Conservation (phyloP, 2,113 vertebrate species). For the Cyprinus carpio region DNA sequence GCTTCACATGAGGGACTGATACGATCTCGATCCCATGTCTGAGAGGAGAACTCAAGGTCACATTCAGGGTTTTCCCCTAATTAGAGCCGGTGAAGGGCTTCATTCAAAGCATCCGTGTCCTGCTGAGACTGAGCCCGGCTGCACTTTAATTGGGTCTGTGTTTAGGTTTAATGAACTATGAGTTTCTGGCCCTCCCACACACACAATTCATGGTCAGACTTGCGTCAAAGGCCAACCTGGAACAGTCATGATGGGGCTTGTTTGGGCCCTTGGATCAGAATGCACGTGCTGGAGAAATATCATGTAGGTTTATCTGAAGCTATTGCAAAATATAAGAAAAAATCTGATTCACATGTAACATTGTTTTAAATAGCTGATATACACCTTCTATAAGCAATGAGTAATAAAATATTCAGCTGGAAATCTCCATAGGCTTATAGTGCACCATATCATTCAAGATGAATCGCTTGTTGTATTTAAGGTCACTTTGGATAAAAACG, state of each 20-base stretch:
- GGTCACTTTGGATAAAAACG: too few relatives aligned
- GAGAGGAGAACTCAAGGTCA: constrained; percentile 23
- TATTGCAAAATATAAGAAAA: background rate
- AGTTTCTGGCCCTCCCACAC: constrained; percentile 27
- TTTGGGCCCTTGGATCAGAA: background rate
- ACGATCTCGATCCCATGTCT: background rate
- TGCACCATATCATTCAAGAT: too few relatives aligned
- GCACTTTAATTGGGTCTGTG: constrained; percentile 42
- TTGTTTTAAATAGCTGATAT: background rate
- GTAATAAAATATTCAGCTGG: too few relatives aligned
- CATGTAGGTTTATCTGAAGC: background rate
- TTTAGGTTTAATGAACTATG: constrained; percentile 49
- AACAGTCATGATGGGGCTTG: background rate
- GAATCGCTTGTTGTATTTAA: too few relatives aligned
- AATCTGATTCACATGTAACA: background rate
- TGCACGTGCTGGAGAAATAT: background rate
- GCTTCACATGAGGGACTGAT: constrained; percentile 11
- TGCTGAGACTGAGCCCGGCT: constrained; percentile 26
- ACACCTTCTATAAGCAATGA: too few relatives aligned
- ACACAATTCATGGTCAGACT: constrained; percentile 14
- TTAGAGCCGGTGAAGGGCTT: constrained; percentile 43
- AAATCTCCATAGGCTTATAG: too few relatives aligned
- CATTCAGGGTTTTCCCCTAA: constrained; percentile 25
- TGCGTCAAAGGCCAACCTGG: constrained; percentile 17
- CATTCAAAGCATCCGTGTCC: constrained; percentile 37